phyloP scores from a whole-genome alignment of 2,113 vertebrate species.

The Aphyosemion australe region DNA sequence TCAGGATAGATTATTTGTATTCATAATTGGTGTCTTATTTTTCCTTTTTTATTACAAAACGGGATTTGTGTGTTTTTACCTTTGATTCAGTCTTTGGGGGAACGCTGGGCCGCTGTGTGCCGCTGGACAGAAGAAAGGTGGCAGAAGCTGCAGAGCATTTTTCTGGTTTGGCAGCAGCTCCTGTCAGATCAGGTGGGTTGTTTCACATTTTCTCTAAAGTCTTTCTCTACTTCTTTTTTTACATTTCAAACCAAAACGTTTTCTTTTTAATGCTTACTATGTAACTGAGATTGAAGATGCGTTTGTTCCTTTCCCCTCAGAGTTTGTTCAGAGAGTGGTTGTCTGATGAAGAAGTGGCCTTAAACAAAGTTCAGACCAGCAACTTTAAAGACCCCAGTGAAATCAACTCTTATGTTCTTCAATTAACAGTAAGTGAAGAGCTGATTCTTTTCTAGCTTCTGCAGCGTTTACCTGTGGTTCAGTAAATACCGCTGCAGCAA shows the following conservation, averaged over 20 bases:
- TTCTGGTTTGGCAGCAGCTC: constrained; percentile 90
- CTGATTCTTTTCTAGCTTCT: background rate
- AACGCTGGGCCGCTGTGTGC: constrained; percentile 96
- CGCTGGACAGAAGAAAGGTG: constrained; percentile 95
- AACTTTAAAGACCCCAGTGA: constrained; percentile 89
- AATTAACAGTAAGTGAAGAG: constrained; percentile 87
- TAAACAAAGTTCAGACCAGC: constrained; percentile 88
- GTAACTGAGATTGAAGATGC: background rate
- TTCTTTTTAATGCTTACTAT: background rate
- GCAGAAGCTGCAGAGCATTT: constrained; percentile 87
- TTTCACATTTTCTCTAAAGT: background rate
- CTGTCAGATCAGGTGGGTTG: constrained; percentile 89
- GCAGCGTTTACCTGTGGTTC: background rate
- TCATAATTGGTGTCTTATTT: background rate
- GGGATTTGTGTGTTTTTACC: background rate
- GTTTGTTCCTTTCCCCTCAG: constrained; percentile 66
- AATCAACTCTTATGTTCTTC: constrained; percentile 88
- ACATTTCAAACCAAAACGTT: background rate
- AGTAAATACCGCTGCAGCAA: too few relatives aligned
- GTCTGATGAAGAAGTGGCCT: constrained; percentile 87
- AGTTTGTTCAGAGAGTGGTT: constrained; percentile 89
- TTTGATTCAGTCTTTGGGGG: constrained; percentile 85
- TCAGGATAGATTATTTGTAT: background rate
- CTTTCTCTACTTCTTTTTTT: too few relatives aligned
- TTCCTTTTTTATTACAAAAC: background rate